Evolutionary conservation across 2,888 invertebrate species (phyloP), one percentile per base, ranked within the genome.

Genomic region (Drosophila birchii): DNA sequence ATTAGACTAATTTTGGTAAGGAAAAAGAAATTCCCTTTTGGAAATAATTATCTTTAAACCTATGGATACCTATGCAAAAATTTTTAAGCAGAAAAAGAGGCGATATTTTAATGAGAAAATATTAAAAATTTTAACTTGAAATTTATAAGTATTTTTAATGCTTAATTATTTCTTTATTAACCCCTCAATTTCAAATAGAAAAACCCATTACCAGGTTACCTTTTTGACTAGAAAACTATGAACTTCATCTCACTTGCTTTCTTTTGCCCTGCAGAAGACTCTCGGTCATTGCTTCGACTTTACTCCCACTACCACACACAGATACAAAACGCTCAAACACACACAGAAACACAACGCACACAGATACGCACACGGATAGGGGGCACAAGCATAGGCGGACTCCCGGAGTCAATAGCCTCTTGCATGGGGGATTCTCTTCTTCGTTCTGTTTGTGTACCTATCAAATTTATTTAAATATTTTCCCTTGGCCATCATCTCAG

Each of bases 391-490:
- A 54, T 29, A n/a, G 41, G 36, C 51, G 34, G 39, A 44, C 53
- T 8, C 36, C 36, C 57, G 73, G 63, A 82, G 85, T 86, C 85
- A 86, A 86, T 86, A 86, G 88, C 89, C 85, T 86, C 81, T 59
- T 69, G 51, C 70, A 68, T 76, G 39, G 51, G 60, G 59, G 53
- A 66, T 66, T 66, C 51, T 68, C 51, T 68, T 38, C 73, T 61
- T 56, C 49, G 43, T 36, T 67, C 53, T 29, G 45, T 62, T 74
- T 79, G 70, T 69, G 72, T 70, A 78, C 76, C 87, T 86, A 89
- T 87, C 78, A 89, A 81, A 89, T 75, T 73, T 76, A 89, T 86
- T 86, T 87, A 77, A 86, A 89, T 85, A 82, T 81, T 78, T 72
- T 76, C 63, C 61, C 41, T 43, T n/a, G 43, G 49, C n/a, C 53